phyloP scores from a whole-genome alignment of 2,888 invertebrate genomes.

The Phyllotreta cruciferae region DNA sequence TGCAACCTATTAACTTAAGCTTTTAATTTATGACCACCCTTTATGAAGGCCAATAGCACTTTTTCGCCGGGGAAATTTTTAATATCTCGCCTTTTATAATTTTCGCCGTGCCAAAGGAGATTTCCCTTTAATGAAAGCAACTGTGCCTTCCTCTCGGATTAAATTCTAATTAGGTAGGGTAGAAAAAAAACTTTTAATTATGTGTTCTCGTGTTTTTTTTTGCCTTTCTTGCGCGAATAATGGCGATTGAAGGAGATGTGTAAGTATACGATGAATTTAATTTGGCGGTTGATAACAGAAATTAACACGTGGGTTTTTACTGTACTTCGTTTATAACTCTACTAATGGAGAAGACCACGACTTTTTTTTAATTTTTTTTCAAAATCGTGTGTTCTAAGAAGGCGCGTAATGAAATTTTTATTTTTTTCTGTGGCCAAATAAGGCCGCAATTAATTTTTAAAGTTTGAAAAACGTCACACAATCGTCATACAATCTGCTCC shows the following conservation, averaged over 20 bases:
- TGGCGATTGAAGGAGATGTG: not conserved
- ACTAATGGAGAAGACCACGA: too few relatives aligned
- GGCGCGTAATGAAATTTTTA: too few relatives aligned
- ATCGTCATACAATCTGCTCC: too few relatives aligned
- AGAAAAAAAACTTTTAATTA: slow-evolving; percentile 23
- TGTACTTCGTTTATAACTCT: too few relatives aligned
- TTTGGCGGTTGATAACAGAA: too few relatives aligned
- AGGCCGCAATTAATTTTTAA: too few relatives aligned
- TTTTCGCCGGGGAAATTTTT: slow-evolving; percentile 31
- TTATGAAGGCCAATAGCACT: slow-evolving; percentile 28
- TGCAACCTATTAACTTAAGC: slow-evolving; percentile 18
- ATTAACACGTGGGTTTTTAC: too few relatives aligned
- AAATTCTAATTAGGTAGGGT: slow-evolving; percentile 25
- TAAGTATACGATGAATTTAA: too few relatives aligned
- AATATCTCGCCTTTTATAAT: slow-evolving; percentile 37
- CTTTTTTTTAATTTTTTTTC: too few relatives aligned
- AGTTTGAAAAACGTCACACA: too few relatives aligned
- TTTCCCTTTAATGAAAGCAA: slow-evolving; percentile 26
- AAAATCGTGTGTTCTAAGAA: too few relatives aligned
- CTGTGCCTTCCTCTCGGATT: slow-evolving; percentile 25
- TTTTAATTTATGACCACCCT: slow-evolving; percentile 27
- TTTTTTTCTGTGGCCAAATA: too few relatives aligned
- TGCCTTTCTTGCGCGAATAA: slow-evolving; percentile 3
- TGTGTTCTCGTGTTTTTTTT: slow-evolving; percentile 20
- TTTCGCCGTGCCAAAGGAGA: slow-evolving; percentile 32